A percentile compares a stretch with the other conserved stretches of the same genome.
Conservation (phyloP, 2,888 invertebrate genomes). For the Bugulina stolonifera region DNA sequence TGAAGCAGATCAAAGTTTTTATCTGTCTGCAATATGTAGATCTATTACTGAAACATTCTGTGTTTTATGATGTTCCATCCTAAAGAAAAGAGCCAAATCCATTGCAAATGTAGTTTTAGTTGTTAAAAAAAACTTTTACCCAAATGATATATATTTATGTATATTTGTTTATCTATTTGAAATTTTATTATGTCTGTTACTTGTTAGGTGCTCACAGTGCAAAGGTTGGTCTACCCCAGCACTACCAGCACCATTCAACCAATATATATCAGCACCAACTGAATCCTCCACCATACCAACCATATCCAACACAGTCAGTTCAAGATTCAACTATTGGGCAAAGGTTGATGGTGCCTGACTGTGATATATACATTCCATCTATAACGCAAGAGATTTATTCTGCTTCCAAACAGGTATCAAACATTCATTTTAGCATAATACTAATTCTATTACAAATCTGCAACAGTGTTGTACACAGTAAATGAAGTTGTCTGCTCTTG, state of each 20-base stretch:
- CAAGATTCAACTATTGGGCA: neutral
- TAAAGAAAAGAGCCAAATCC: too few species aligned
- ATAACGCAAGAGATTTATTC: neutral
- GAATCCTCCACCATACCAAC: neutral
- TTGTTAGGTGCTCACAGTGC: neutral
- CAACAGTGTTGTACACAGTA: too few species aligned
- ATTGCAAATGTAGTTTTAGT: too few species aligned
- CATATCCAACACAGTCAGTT: neutral
- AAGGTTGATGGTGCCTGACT: neutral
- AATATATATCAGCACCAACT: neutral
- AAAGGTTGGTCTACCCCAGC: neutral
- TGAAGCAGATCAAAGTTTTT: too few species aligned
- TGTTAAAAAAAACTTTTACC: too few species aligned
- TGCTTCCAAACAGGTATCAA: neutral
- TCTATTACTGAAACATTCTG: too few species aligned
- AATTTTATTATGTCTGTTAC: too few species aligned
- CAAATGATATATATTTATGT: too few species aligned
- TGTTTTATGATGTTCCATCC: too few species aligned
- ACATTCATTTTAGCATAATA: neutral
- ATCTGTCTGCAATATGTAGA: too few species aligned
- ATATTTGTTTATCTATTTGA: too few species aligned
- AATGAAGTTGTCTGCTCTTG: too few species aligned
- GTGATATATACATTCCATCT: conserved; percentile 19
- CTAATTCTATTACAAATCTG: neutral
- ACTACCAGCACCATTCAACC: neutral